phyloP scores from a whole-genome alignment of 2,888 invertebrate genomes.

The Isoperla grammatica region DNA sequence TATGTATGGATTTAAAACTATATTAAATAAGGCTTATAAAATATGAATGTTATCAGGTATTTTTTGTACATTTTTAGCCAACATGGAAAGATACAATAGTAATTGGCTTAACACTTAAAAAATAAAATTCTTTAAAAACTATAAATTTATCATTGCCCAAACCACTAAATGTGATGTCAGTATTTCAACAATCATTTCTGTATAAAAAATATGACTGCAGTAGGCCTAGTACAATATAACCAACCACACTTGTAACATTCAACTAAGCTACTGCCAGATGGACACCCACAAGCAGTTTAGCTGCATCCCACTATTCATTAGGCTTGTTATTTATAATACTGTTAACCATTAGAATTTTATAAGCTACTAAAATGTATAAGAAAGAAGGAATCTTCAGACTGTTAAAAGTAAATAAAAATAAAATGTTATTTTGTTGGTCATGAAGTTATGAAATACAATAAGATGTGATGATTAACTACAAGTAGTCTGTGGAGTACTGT shows the following conservation, averaged over 20 bases:
- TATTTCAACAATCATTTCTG: background rate
- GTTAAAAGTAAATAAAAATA: background rate
- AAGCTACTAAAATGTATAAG: too few relatives aligned
- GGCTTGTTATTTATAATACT: too few relatives aligned
- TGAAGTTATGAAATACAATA: constrained; percentile 2
- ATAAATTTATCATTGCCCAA: background rate
- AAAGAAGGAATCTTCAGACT: background rate
- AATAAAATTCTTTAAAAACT: background rate
- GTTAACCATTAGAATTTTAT: too few relatives aligned
- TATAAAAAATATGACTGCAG: background rate
- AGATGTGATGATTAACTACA: constrained; percentile 13
- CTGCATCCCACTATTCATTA: too few relatives aligned
- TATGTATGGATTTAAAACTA: background rate
- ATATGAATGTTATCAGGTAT: background rate
- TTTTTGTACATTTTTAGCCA: background rate
- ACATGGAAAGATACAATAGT: too few relatives aligned
- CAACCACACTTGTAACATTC: too few relatives aligned
- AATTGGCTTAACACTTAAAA: background rate
- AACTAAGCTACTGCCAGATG: too few relatives aligned
- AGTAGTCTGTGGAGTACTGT: constrained; percentile 3
- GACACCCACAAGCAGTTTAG: too few relatives aligned
- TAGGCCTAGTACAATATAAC: too few relatives aligned
- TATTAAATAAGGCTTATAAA: background rate
- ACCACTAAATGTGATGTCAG: constrained; percentile 1
- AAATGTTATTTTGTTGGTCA: constrained; percentile 11